Evolutionary conservation across 2,113 vertebrate genomes (phyloP).

Genomic region (Halcyon senegalensis): DNA sequence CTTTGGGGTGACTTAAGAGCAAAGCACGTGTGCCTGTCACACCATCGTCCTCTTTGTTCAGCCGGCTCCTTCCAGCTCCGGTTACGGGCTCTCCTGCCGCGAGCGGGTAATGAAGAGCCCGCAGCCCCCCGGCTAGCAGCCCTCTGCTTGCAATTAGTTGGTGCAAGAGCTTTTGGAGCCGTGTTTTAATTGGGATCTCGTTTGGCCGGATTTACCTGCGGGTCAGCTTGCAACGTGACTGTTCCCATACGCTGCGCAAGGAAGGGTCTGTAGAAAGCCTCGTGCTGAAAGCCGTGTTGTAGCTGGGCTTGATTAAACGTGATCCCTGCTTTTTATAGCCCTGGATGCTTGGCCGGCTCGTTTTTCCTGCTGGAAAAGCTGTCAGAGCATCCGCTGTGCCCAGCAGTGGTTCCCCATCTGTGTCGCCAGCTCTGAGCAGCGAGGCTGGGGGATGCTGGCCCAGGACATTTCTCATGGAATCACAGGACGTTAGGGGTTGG

Average conservation of each 20-base stretch:
- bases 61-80: background rate
- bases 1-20: background rate
- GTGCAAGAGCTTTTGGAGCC: background rate
- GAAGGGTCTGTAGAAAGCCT: background rate
- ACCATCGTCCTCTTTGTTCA: background rate
- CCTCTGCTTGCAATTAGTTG: background rate
- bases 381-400: background rate
- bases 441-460: background rate
- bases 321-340: background rate
- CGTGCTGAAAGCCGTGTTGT: rapidly evolving
- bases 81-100: background rate
- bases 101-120: background rate
- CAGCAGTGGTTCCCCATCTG: background rate
- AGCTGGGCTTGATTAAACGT: background rate
- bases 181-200: background rate
- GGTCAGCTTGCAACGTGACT: background rate
- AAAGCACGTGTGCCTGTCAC: background rate
- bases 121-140: background rate
- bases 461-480: background rate
- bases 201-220: background rate
- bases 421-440: background rate
- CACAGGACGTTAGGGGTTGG: too few species aligned
- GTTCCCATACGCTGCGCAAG: rapidly evolving
- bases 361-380: background rate
- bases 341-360: background rate